Base-by-base conservation (phyloP, 30 jellyfish, hydroid and myxozoan species). In the Chrysaora quinquecirrha region DNA sequence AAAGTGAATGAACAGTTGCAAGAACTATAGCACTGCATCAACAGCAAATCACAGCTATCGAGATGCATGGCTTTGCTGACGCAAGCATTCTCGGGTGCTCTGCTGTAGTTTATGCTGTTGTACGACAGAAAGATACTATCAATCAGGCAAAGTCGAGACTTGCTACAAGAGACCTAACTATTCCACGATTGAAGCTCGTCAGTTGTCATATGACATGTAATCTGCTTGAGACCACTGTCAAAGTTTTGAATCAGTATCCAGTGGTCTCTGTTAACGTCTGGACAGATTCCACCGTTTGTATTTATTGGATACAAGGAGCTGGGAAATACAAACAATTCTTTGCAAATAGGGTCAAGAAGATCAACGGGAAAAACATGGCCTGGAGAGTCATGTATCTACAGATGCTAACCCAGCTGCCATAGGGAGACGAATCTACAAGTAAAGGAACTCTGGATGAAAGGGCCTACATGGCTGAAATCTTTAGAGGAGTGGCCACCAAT, bases 311-410 rank as follows among this genome's bases (percentile, higher is more conserved):
- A 4, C 29, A 34, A 31, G 73, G 30, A 79, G 22, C 35, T 32
- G 74, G 88, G 12, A 20, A 31, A 16, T 79, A 79, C 48, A 63
- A 34, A 22, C 78, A 14, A 87, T 79, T 23, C 52, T n/a, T n/a
- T n/a, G n/a, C 74, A 62, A 79, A 10, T 34, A 52, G 58, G 14
- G 86, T 63, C 0, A 29, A 1, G 47, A 63, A 79, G 50, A 64
- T 78, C 48, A 62, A 33, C 18, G 77, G 30, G 87, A 78, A 78
- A 64, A 33, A 64, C 10, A 12, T 12, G 86, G 19, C 64, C n/a
- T 79, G 90, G 88, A 63, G 76, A 47, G n/a, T n/a, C 43, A 79
- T 43, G 87, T 63, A 9, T 61, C 84, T 11, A 75, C 83, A 54
- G 61, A 27, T 18, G 77, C 48, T 21, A 75, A 75, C 30, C 82